Evolutionary conservation across 1,140 invertebrate species (phyloP).

Genomic region (Ips nitidus): DNA sequence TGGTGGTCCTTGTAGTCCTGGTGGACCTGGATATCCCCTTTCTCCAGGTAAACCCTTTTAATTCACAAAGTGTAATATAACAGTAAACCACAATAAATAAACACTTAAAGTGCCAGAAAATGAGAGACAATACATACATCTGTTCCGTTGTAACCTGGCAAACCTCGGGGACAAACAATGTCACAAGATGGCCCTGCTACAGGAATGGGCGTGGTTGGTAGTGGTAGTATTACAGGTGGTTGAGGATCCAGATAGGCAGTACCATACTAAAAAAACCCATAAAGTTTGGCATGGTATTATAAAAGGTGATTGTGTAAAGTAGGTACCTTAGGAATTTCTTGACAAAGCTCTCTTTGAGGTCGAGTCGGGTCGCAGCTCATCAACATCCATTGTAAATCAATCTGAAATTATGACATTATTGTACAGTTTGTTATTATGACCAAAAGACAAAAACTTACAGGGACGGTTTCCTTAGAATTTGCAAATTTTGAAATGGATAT

Average conservation of each 20-base stretch:
- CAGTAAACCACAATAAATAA: neutral
- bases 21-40: slow-evolving; percentile 45
- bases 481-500: slow-evolving; percentile 66
- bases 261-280: slow-evolving; percentile 25
- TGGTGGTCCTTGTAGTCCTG: slow-evolving; percentile 46
- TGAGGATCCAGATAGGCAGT: neutral
- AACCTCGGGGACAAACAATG: slow-evolving; percentile 60
- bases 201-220: neutral
- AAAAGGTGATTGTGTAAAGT: neutral
- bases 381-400: slow-evolving; percentile 81
- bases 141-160: slow-evolving; percentile 62
- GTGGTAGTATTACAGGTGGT: slow-evolving; percentile 1
- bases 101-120: neutral
- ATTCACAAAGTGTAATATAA: slow-evolving; percentile 21
- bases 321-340: slow-evolving; percentile 61
- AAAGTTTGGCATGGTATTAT: neutral
- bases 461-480: slow-evolving; percentile 60
- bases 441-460: slow-evolving; percentile 55
- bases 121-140: slow-evolving; percentile 50
- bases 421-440: neutral
- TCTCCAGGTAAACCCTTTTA: slow-evolving; percentile 42
- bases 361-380: slow-evolving; percentile 75
- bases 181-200: slow-evolving; percentile 38
- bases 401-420: slow-evolving; percentile 52
- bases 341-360: slow-evolving; percentile 69